Percentiles rank a stretch among this genome's conserved stretches.
These are phyloP conservation scores for Lapara coniferarum DNA, from an alignment of 2,888 invertebrate species.

Conservation along the genomic window DNA sequence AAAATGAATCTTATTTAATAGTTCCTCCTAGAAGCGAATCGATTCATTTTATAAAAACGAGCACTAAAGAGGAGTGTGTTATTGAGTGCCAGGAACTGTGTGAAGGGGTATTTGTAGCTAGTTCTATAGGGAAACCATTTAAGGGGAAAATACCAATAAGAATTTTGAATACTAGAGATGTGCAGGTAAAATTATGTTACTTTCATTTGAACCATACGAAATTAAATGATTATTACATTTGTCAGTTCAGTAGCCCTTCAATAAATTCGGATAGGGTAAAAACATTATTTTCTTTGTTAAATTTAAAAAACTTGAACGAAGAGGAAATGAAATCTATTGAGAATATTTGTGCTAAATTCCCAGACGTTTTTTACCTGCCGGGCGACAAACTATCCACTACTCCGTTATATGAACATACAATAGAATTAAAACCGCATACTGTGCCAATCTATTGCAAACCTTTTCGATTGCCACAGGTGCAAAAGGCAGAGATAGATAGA, in stretches of 20 bases:
- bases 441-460: conserved; percentile 22
- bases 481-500: not conserved
- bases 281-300: conserved; percentile 12
- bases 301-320: conserved; percentile 8
- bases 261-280: conserved; percentile 5
- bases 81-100: no score
- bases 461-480: conserved; percentile 12
- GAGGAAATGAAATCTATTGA: conserved; percentile 14
- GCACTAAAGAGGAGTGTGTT: no score
- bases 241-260: no score
- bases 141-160: not conserved
- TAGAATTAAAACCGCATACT: conserved; percentile 26
- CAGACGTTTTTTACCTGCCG: conserved; percentile 29
- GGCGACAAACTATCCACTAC: conserved; percentile 29
- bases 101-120: not conserved
- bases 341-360: conserved; percentile 30
- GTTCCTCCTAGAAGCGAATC: no score
- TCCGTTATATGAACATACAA: conserved; percentile 25
- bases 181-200: not conserved
- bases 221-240: not conserved
- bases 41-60: no score
- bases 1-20: no score
- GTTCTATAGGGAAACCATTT: not conserved
- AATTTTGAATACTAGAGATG: not conserved
- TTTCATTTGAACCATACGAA: not conserved